A percentile compares a stretch with the other conserved stretches of the same genome.
phyloP scores from a whole-genome alignment of 2,113 vertebrate species.

The Nymphicus hollandicus region DNA sequence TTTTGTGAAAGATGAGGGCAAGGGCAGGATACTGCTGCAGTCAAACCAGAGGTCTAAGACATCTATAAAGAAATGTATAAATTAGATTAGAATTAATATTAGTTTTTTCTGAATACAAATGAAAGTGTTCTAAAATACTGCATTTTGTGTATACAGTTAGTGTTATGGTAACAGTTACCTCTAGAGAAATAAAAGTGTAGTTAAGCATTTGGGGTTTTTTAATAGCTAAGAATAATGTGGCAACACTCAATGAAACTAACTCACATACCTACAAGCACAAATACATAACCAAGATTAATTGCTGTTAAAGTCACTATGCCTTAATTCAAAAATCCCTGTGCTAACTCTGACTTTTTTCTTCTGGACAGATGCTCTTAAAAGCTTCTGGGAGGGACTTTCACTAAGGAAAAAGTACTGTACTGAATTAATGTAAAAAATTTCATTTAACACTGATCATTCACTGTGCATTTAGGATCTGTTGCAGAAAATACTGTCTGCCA shows the following conservation, averaged over 20 bases:
- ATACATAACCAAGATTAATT: not conserved
- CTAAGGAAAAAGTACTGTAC: not conserved
- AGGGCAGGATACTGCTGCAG: not conserved
- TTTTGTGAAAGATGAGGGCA: not conserved
- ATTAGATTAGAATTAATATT: not conserved
- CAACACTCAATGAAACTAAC: not conserved
- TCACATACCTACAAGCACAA: not conserved
- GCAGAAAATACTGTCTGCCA: not conserved
- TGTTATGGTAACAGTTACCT: not conserved
- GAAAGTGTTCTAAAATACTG: not conserved
- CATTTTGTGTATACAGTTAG: not conserved
- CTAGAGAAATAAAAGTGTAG: not conserved
- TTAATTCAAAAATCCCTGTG: not conserved
- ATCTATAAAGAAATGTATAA: not conserved
- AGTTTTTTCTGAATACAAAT: not conserved
- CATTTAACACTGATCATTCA: not conserved
- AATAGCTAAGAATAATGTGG: not conserved
- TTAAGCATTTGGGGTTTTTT: not conserved
- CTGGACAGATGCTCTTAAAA: not conserved
- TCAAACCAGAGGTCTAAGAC: not conserved
- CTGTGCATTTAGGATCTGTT: not conserved
- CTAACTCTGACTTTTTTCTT: not conserved
- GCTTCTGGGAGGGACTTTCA: not conserved
- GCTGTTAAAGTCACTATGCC: not conserved
- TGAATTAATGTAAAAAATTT: not conserved